Percentiles rank a stretch among this genome's conserved stretches.
Conservation (phyloP, 1,140 invertebrate species). For the Diuraphis noxia region DNA sequence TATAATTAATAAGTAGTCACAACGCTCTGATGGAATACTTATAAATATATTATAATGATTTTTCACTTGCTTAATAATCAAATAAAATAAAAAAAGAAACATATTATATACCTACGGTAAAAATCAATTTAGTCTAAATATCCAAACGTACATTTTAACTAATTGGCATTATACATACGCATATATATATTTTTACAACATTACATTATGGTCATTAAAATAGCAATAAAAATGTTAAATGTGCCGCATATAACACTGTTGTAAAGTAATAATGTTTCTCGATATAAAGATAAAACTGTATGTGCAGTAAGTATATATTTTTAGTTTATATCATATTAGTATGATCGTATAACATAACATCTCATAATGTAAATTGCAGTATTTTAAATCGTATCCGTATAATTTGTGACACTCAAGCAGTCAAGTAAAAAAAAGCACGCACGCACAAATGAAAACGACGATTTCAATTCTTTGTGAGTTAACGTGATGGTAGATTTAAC, state of each 20-base stretch:
- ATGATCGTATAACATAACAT: neutral
- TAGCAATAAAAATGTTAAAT: neutral
- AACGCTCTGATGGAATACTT: neutral
- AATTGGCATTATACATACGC: neutral
- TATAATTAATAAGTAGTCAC: neutral
- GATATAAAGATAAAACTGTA: neutral
- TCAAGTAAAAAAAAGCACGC: neutral
- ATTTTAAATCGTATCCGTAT: neutral
- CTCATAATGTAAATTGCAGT: neutral
- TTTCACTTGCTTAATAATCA: neutral
- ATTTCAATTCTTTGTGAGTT: neutral
- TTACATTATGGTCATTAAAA: neutral
- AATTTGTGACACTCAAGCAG: neutral
- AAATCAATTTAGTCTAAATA: neutral
- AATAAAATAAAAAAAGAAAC: neutral
- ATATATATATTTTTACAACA: neutral
- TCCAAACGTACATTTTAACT: neutral
- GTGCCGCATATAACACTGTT: neutral
- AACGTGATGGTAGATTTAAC: neutral
- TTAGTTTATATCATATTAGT: no score
- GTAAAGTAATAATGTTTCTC: constrained; percentile 1
- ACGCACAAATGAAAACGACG: neutral
- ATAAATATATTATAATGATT: neutral
- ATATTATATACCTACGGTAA: neutral
- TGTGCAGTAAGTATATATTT: neutral